Evolutionary conservation across 92 coral and sea anemone genomes (phyloP).

Genomic region (Palythoa grandiflora): DNA sequence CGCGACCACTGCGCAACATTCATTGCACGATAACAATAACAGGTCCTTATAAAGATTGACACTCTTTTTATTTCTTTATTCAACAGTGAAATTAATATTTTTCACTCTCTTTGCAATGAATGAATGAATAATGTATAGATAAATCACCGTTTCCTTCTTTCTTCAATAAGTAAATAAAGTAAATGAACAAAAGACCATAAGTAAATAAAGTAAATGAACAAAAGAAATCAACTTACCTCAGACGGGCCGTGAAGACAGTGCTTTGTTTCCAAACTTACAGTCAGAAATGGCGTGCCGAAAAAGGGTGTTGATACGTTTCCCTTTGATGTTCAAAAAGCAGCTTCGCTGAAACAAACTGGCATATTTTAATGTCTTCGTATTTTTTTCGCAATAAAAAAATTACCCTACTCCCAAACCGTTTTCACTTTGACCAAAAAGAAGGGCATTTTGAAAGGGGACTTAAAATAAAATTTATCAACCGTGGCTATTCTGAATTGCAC

Average conservation of each 20-base stretch:
- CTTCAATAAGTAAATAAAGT: not conserved
- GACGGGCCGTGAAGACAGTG: slow-evolving; percentile 13
- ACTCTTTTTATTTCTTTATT: too few species aligned
- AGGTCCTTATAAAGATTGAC: too few species aligned
- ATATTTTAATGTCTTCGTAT: not conserved
- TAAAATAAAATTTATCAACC: not conserved
- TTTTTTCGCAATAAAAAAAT: not conserved
- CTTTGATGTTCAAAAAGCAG: slow-evolving; percentile 36
- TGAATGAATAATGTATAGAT: too few species aligned
- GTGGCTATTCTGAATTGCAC: not conserved
- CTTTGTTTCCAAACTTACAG: slow-evolving; percentile 3
- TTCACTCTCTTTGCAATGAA: too few species aligned
- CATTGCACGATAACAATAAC: too few species aligned
- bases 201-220: not conserved
- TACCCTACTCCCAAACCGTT: not conserved
- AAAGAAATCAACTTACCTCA: slow-evolving; percentile 9
- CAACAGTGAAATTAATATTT: too few species aligned
- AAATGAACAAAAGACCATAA: too few species aligned
- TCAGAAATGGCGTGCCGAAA: slow-evolving; percentile 13
- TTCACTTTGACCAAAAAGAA: not conserved
- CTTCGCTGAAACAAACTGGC: not conserved
- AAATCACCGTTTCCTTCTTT: not conserved
- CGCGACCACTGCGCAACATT: too few species aligned
- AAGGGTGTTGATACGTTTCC: slow-evolving; percentile 9
- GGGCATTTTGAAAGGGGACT: not conserved